Conservation (phyloP, 1,140 invertebrate species). For the Aphidius ervi region DNA sequence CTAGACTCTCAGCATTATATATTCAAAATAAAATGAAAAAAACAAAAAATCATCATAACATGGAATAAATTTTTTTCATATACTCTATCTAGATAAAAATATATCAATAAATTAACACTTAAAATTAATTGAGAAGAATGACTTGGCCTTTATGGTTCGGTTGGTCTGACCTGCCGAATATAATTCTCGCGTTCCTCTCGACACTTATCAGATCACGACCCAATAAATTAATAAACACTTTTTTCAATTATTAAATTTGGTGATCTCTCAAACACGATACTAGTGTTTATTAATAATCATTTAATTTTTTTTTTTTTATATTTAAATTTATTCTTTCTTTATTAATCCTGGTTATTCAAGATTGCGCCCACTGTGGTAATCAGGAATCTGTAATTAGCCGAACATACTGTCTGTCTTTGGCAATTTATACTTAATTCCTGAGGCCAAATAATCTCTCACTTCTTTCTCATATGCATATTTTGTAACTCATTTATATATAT, state of each 20-base stretch:
- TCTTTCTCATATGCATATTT: not conserved
- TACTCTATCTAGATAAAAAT: no score
- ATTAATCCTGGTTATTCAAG: slow-evolving; percentile 32
- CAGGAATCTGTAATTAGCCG: slow-evolving; percentile 50
- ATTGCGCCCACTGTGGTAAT: slow-evolving; percentile 45
- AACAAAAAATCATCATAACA: not conserved
- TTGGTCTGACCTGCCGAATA: slow-evolving; percentile 19
- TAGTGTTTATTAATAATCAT: slow-evolving; percentile 38
- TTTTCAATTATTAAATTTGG: slow-evolving; percentile 20
- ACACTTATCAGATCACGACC: slow-evolving; percentile 32
- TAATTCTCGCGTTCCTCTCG: slow-evolving; percentile 5
- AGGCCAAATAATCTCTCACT: slow-evolving; percentile 23
- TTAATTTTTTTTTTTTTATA: no score
- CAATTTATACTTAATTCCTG: slow-evolving; percentile 43
- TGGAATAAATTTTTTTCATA: not conserved
- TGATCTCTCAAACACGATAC: slow-evolving; percentile 37
- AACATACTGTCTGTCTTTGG: slow-evolving; percentile 46
- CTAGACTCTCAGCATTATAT: no score
- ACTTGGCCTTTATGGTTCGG: not conserved
- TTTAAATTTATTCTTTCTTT: slow-evolving; percentile 46
- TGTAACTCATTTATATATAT: not conserved
- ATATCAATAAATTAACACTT: no score
- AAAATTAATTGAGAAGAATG: not conserved
- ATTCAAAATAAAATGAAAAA: no score
- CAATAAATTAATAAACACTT: slow-evolving; percentile 44